These are phyloP conservation scores for Idaea aversata DNA, from an alignment of 2,888 invertebrate genomes.

Conservation along the genomic window DNA sequence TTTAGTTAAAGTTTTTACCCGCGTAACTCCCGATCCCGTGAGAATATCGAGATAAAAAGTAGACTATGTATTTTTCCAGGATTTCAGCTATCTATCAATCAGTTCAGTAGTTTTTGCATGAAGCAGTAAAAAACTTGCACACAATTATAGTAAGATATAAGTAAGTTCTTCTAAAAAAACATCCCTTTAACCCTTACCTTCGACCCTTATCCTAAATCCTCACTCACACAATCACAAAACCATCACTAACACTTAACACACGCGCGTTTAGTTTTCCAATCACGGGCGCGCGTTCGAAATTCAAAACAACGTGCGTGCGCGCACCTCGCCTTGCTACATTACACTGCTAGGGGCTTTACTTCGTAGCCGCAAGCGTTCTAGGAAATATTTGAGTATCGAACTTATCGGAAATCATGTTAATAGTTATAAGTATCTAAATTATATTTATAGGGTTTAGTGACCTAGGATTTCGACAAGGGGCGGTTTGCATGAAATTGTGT, in stretches of 20 bases:
- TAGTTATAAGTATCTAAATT: background rate
- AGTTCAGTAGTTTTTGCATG: no score
- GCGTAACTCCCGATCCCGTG: no score
- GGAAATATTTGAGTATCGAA: conserved; percentile 29
- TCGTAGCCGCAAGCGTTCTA: conserved; percentile 27
- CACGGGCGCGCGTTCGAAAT: conserved; percentile 59
- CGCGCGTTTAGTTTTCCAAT: conserved; percentile 56
- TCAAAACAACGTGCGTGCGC: conserved; percentile 59
- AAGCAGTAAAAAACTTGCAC: no score
- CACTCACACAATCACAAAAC: conserved; percentile 26
- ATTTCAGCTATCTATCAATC: no score
- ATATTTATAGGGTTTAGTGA: background rate
- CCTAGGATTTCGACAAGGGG: background rate
- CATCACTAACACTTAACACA: conserved; percentile 32
- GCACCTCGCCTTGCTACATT: conserved; percentile 37
- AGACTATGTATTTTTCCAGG: no score
- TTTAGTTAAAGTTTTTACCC: background rate
- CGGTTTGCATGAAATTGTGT: no score
- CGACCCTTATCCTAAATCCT: background rate
- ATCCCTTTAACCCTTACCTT: background rate
- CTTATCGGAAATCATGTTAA: conserved; percentile 27
- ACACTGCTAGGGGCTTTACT: conserved; percentile 34
- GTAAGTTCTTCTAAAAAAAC: background rate
- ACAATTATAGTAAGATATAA: no score
- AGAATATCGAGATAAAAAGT: no score